Conservation (phyloP, 2,888 invertebrate species). For the Parochlus steinenii region DNA sequence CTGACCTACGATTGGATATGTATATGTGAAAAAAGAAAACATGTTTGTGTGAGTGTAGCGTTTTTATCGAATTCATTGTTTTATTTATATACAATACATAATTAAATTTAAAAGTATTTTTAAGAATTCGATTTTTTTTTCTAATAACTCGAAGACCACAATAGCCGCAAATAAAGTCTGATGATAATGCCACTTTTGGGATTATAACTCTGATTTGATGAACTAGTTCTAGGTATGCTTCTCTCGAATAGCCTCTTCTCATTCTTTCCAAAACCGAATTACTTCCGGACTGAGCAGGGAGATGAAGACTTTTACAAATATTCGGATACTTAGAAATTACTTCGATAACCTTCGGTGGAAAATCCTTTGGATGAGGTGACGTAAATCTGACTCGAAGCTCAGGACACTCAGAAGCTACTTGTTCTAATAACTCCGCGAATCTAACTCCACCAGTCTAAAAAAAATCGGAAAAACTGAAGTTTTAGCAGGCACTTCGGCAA, state of each 20-base stretch:
- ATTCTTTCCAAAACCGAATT: slow-evolving; percentile 63
- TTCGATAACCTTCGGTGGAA: slow-evolving; percentile 74
- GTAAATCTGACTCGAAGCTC: slow-evolving; percentile 87
- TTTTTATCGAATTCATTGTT: too few species aligned
- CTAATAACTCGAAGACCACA: too few species aligned
- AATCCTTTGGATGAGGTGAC: slow-evolving; percentile 96
- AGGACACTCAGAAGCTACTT: slow-evolving; percentile 65
- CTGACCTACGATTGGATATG: too few species aligned
- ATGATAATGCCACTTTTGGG: slow-evolving; percentile 64
- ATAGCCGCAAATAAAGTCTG: slow-evolving; percentile 94
- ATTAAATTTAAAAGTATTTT: too few species aligned
- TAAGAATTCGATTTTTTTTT: too few species aligned
- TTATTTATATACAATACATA: too few species aligned
- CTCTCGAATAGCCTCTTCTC: slow-evolving; percentile 81
- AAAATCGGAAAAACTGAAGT: too few species aligned
- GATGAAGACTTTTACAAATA: slow-evolving; percentile 77
- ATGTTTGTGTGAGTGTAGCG: too few species aligned
- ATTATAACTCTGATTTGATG: slow-evolving; percentile 42
- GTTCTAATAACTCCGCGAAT: slow-evolving; percentile 71
- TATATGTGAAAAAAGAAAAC: too few species aligned
- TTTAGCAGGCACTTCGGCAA: too few species aligned
- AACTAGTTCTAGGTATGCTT: slow-evolving; percentile 46
- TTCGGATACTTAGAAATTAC: slow-evolving; percentile 63
- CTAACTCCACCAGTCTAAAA: slow-evolving; percentile 68
- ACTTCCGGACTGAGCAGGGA: slow-evolving; percentile 90